Base-by-base conservation (phyloP, 2,888 invertebrate genomes). In the Anorthoa munda region DNA sequence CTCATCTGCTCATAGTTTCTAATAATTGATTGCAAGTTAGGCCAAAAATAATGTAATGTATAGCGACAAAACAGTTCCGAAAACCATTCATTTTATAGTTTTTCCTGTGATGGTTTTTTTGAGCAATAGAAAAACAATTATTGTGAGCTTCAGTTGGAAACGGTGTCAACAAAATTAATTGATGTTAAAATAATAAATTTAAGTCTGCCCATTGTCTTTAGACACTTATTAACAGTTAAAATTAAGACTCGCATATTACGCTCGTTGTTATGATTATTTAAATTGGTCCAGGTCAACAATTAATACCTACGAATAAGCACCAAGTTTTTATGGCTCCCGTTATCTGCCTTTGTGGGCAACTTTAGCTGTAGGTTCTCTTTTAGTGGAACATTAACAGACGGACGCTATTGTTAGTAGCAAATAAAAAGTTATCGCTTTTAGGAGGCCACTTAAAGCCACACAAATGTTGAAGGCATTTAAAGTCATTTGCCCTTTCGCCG, bases 401-500 rank as follows among this genome's bases (percentile, higher is more conserved):
- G 71, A 46, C 68, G 75, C 77, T 65, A 76, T 84, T 84, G 85
- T 85, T 72, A 68, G 68, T 72, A 70, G 72, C 64, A 68, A 76
- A 84, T 84, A 85, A 85, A 84, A 84, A 77, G 61, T 85, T 76
- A 85, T 80, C 63, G 56, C 77, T 71, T 83, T 73, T 72, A 72
- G 55, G 58, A 73, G 77, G 66, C 56, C 75, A 70, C 53, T 76
- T 75, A 64, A 70, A 72, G 60, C 64, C 69, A 66, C 64, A 74
- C 73, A 72, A 70, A 71, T 75, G 73, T 64, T 72, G 53, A 72
- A 72, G 69, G 50, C 67, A 72, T 73, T 78, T 50, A 21, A 48
- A 79, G 73, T 50, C 61, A 71, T 65, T 82, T 67, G 63, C 63
- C 63, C 45, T 70, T 45, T 64, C 66, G 50, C 23, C 18, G 21